Evolutionary conservation across 2,888 invertebrate species (phyloP).

Genomic region (Synergus gifuensis): DNA sequence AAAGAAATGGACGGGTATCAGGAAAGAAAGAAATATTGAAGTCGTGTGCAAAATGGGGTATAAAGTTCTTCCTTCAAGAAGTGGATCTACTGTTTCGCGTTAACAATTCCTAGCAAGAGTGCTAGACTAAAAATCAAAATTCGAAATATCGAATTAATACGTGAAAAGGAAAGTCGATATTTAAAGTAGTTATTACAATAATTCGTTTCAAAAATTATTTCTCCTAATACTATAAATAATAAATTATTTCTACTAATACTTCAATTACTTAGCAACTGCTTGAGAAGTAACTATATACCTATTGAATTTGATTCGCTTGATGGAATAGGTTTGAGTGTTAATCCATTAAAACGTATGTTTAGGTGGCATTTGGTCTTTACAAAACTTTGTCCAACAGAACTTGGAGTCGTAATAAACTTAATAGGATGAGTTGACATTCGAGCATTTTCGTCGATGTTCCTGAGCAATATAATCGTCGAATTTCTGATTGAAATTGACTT

Average conservation of each 20-base stretch:
- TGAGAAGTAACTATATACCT: not conserved
- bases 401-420: not conserved
- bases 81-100: constrained; percentile 6
- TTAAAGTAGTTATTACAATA: not conserved
- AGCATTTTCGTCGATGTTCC: not conserved
- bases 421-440: not conserved
- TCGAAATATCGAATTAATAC: not conserved
- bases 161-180: no score
- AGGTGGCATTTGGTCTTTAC: not conserved
- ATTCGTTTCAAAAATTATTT: no score
- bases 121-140: not conserved
- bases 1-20: constrained; percentile 45
- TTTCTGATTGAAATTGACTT: not conserved
- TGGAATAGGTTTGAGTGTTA: constrained; percentile 5
- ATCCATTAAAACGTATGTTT: constrained; percentile 34
- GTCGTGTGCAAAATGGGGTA: constrained; percentile 44
- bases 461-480: not conserved
- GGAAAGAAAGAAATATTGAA: constrained; percentile 43
- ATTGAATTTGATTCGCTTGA: constrained; percentile 2
- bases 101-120: no score
- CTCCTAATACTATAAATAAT: not conserved
- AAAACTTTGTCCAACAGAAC: not conserved
- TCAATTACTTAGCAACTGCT: not conserved
- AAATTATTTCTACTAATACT: not conserved
- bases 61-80: constrained; percentile 46